phyloP scores from a whole-genome alignment of 2,113 vertebrate species.

The Ailuropoda melanoleuca region DNA sequence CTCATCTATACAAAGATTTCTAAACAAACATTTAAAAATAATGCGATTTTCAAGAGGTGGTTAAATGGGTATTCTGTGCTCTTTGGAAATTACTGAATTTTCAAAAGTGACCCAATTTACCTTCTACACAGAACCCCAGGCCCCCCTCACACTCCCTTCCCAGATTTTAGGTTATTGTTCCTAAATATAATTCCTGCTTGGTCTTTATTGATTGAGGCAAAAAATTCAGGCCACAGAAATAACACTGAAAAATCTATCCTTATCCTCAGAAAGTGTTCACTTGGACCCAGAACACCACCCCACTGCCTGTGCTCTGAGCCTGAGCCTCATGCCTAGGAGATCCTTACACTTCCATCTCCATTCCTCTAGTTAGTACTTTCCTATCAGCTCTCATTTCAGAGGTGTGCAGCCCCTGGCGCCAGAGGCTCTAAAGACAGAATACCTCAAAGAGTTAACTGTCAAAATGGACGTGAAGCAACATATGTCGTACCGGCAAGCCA shows the following conservation, averaged over 20 bases:
- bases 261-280: neutral
- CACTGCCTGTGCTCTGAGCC: neutral
- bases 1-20: neutral
- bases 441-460: neutral
- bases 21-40: constrained; percentile 6
- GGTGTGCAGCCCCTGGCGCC: neutral
- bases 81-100: neutral
- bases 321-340: neutral
- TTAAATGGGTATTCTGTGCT: neutral
- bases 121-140: neutral
- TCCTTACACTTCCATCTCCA: neutral
- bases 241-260: neutral
- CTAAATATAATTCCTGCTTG: neutral
- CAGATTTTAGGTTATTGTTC: neutral
- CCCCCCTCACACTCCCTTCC: neutral
- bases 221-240: neutral
- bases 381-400: neutral
- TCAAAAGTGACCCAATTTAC: neutral
- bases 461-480: neutral
- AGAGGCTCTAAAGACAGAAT: neutral
- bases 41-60: neutral
- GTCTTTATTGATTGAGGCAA: neutral
- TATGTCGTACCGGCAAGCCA: neutral
- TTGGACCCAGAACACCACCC: neutral
- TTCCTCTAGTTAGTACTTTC: too few relatives aligned